Evolutionary conservation across 2,113 vertebrate species (phyloP), one percentile per base, ranked within the genome.

Genomic region (Sorex fumeus): DNA sequence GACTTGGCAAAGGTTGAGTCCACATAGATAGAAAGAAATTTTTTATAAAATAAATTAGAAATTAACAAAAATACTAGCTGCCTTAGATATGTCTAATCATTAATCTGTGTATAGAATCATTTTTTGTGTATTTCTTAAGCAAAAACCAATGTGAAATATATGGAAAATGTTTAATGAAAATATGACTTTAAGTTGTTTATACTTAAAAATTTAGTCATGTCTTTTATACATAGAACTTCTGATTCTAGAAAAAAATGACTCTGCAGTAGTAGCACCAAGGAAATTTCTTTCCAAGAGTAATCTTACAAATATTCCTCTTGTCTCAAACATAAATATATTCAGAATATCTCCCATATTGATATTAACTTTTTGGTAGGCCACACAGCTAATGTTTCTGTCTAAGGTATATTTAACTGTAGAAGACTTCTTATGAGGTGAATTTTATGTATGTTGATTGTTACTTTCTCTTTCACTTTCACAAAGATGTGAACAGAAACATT

Each of bases 21-120:
- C 62, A 76, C 28, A 70, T 28, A 89, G 84, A 43, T 74, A 47
- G 60, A 36, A 90, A 90, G 21, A 90, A 72, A 91, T 87, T 3
- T 79, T 79, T 18, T 23, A 60, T 32, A 66, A 91, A 75, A 5
- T 40, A n/a, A 83, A 34, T 45, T 25, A 82, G 27, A 1, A 74
- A 19, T 79, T 75, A 74, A 67, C 34, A 90, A 53, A 88, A 90
- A 92, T 90, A 83, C 70, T 6, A 60, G 34, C 16, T 11, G 45
- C 19, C 28, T 94, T 82, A 75, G 11, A 50, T 84, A 85, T 32
- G 10, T 69, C 86, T 85, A 12, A 88, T 72, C 36, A 77, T 36
- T 53, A 72, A 84, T 88, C 19, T 78, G 32, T 21, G 45, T 62
- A 77, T 5, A 18, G 34, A 93, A 23, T 76, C 40, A 67, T 91